These are phyloP conservation scores for Lasioglossum leucozonium DNA, from an alignment of 2,888 invertebrate species.

Conservation along the genomic window DNA sequence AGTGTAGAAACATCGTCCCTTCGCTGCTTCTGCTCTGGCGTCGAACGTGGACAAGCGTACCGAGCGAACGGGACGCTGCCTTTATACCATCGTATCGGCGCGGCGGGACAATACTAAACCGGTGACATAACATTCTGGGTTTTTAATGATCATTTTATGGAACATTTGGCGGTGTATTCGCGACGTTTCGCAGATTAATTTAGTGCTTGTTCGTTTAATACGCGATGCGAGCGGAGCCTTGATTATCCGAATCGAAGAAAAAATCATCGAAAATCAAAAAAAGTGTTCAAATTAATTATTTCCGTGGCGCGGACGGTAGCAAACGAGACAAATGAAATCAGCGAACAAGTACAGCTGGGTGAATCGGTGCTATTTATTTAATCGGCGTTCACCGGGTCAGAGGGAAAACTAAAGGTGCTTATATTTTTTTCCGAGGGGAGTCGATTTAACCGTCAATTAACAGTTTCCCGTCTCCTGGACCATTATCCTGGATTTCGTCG, in stretches of 20 bases:
- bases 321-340: conserved; percentile 56
- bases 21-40: too few species aligned
- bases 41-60: too few species aligned
- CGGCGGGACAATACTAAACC: too few species aligned
- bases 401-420: not conserved
- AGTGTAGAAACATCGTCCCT: too few species aligned
- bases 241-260: not conserved
- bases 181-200: too few species aligned
- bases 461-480: conserved; percentile 82
- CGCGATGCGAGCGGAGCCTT: too few species aligned
- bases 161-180: too few species aligned
- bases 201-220: too few species aligned
- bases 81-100: too few species aligned
- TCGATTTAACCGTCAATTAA: conserved; percentile 85
- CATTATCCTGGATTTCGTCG: conserved; percentile 85
- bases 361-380: conserved; percentile 22
- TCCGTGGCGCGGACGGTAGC: conserved; percentile 85
- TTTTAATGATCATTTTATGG: too few species aligned
- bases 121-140: too few species aligned
- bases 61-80: too few species aligned
- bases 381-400: not conserved
- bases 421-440: not conserved
- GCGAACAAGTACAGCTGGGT: not conserved
- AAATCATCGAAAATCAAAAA: not conserved
- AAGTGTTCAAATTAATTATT: not conserved